phyloP scores from a whole-genome alignment of 2,888 invertebrate species.

The Lumbricus terrestris region DNA sequence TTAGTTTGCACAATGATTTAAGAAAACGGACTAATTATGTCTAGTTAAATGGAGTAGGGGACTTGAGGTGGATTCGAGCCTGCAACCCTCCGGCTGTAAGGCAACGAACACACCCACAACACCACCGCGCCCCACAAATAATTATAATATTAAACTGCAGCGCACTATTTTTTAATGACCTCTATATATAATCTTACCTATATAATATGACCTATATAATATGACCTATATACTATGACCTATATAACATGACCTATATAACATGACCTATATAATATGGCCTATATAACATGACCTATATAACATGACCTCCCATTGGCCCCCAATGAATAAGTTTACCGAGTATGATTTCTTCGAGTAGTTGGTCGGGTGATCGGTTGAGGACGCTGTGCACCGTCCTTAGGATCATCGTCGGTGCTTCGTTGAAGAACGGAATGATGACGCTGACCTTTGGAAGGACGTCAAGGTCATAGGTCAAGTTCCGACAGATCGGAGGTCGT shows the following conservation, averaged over 20 bases:
- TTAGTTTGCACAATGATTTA: neutral
- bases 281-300: too few relatives aligned
- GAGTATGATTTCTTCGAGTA: constrained; percentile 35
- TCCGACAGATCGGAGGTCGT: constrained; percentile 35
- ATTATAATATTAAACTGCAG: too few relatives aligned
- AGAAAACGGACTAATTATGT: neutral
- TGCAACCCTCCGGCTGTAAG: too few relatives aligned
- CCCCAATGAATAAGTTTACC: too few relatives aligned
- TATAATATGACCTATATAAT: too few relatives aligned
- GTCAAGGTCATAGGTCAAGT: constrained; percentile 29
- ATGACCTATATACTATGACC: too few relatives aligned
- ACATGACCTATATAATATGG: too few relatives aligned
- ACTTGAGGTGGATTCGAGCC: neutral
- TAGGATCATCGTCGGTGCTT: constrained; percentile 37
- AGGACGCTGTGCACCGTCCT: constrained; percentile 45
- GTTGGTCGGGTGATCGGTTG: constrained; percentile 34
- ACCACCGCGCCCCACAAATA: too few relatives aligned
- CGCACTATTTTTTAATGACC: neutral
- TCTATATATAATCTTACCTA: too few relatives aligned
- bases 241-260: too few relatives aligned
- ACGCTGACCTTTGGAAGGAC: constrained; percentile 36
- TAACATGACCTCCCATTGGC: too few relatives aligned
- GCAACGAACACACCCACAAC: too few relatives aligned
- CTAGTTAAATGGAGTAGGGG: neutral
- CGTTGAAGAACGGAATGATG: constrained; percentile 40